Evolutionary conservation across 2,797 vertebrate genomes (phyloP).

Genomic region (Girardinus metallicus): DNA sequence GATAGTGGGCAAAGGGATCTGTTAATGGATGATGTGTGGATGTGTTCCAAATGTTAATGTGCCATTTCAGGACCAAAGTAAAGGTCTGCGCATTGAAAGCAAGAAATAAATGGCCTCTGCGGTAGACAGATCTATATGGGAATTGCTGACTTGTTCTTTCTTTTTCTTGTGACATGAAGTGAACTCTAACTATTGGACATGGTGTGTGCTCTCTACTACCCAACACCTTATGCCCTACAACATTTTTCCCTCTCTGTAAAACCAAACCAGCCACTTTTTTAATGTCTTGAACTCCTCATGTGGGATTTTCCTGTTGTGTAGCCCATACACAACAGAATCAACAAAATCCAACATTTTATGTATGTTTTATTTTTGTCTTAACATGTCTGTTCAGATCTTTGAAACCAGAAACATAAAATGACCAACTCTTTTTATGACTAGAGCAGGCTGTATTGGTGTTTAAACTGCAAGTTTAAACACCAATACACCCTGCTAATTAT

Average conservation of each 20-base stretch:
- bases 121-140: conserved; percentile 12
- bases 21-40: conserved; percentile 58
- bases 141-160: neutral
- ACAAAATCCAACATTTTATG: neutral
- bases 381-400: neutral
- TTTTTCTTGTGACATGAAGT: neutral
- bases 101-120: conserved; percentile 22
- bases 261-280: neutral
- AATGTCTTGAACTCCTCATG: neutral
- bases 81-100: conserved; percentile 28
- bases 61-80: conserved; percentile 59
- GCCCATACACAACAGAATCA: neutral
- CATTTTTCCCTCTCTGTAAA: neutral
- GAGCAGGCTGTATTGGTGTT: too few species aligned
- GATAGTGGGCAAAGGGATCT: conserved; percentile 8
- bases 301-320: neutral
- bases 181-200: conserved; percentile 13
- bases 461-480: neutral
- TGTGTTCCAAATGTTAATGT: conserved; percentile 73
- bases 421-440: neutral
- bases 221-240: neutral
- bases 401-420: neutral
- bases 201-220: neutral
- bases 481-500: neutral
- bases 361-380: too few species aligned